A percentile compares a stretch with the other conserved stretches of the same genome.
Conservation (phyloP, 2,113 vertebrate species). For the Dolichallabes microphthalmus region DNA sequence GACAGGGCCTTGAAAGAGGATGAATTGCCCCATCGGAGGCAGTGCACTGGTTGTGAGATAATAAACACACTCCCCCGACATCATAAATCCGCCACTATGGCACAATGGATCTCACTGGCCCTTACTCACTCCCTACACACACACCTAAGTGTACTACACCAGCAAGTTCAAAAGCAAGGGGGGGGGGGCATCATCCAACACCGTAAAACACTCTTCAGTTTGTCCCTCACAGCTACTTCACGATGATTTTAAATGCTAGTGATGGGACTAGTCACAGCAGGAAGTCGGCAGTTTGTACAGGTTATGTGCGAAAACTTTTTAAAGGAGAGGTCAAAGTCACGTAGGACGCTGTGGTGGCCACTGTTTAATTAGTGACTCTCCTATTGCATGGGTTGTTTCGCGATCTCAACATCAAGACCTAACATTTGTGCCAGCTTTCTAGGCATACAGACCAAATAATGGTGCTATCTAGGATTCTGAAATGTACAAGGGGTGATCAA, state of each 20-base stretch:
- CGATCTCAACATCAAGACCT: not conserved
- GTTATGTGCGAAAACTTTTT: not conserved
- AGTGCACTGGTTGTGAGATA: constrained; percentile 70
- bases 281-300: not conserved
- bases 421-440: not conserved
- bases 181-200: not conserved
- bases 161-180: not conserved
- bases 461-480: not conserved
- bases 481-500: not conserved
- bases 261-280: not conserved
- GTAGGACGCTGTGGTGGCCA: not conserved
- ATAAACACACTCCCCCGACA: constrained; percentile 69
- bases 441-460: not conserved
- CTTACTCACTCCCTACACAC: constrained; percentile 37
- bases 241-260: not conserved
- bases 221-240: not conserved
- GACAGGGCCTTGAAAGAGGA: constrained; percentile 65
- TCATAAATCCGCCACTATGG: constrained; percentile 59
- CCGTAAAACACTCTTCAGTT: not conserved
- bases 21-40: constrained; percentile 71
- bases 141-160: not conserved
- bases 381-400: not conserved
- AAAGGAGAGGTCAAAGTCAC: not conserved
- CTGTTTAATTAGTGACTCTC: not conserved
- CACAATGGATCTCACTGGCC: constrained; percentile 44